phyloP scores from a whole-genome alignment of 2,888 invertebrate genomes.

The Nowickia ferox region DNA sequence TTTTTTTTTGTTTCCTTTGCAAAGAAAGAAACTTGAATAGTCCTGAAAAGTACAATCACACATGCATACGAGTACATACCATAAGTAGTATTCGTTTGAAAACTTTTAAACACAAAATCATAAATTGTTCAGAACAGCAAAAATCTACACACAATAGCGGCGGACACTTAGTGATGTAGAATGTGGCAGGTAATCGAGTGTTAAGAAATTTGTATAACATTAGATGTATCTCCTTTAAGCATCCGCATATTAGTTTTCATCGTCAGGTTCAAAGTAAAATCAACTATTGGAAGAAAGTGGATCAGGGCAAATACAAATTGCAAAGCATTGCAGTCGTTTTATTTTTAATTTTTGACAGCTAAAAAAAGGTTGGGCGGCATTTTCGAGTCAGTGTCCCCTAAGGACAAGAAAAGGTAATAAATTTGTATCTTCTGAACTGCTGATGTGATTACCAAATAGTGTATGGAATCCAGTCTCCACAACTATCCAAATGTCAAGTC shows the following conservation, averaged over 20 bases:
- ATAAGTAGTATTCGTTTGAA: constrained; percentile 46
- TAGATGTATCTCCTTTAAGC: neutral
- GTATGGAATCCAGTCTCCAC: too few relatives aligned
- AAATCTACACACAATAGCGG: constrained; percentile 81
- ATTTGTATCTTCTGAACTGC: too few relatives aligned
- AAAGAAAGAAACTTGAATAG: constrained; percentile 11
- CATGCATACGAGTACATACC: neutral
- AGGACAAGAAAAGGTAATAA: too few relatives aligned
- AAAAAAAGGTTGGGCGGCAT: too few relatives aligned
- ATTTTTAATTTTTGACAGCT: too few relatives aligned
- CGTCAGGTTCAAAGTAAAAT: neutral
- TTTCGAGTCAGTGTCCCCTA: too few relatives aligned
- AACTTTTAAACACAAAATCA: constrained; percentile 67
- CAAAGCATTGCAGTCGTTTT: too few relatives aligned
- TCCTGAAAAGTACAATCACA: constrained; percentile 48
- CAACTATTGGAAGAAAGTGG: too few relatives aligned
- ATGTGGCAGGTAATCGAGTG: constrained; percentile 3
- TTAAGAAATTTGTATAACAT: neutral
- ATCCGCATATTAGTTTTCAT: neutral
- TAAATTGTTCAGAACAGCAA: constrained; percentile 72
- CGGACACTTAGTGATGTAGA: constrained; percentile 50
- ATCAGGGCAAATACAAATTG: too few relatives aligned
- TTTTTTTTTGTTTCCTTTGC: neutral
- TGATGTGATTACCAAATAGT: too few relatives aligned
- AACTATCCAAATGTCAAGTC: too few relatives aligned